These are phyloP conservation scores for Euura saliciscinereae DNA, from an alignment of 1,140 invertebrate genomes.

Conservation along the genomic window DNA sequence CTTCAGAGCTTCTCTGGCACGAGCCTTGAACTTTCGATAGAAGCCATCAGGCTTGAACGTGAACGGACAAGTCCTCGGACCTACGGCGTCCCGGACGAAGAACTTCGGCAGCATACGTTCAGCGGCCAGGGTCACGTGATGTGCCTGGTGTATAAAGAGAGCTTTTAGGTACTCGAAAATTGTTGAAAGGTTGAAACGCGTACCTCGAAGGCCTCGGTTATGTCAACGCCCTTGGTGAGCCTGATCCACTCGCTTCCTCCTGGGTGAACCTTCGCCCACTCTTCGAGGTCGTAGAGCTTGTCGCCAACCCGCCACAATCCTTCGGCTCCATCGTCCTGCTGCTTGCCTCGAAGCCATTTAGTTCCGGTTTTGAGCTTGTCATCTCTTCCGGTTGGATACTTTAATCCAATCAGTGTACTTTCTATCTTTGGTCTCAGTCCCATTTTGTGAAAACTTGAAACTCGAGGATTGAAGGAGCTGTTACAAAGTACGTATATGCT, in stretches of 20 bases:
- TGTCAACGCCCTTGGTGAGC: conserved; percentile 75
- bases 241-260: conserved; percentile 78
- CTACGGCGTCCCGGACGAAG: conserved; percentile 63
- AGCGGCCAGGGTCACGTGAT: conserved; percentile 64
- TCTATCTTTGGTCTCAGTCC: neutral
- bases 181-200: neutral
- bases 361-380: conserved; percentile 29
- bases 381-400: conserved; percentile 31
- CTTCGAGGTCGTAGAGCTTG: conserved; percentile 74
- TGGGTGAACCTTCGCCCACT: conserved; percentile 76
- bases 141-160: conserved; percentile 39
- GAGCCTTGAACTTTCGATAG: conserved; percentile 67
- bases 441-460: too few relatives aligned
- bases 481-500: too few relatives aligned
- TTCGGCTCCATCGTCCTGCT: conserved; percentile 73
- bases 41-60: conserved; percentile 74
- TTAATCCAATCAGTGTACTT: conserved; percentile 46
- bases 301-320: conserved; percentile 80
- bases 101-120: conserved; percentile 66
- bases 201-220: conserved; percentile 77
- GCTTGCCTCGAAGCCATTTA: conserved; percentile 65
- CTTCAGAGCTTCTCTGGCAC: conserved; percentile 62
- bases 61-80: conserved; percentile 67
- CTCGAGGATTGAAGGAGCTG: too few relatives aligned
- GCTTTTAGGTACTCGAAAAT: too few relatives aligned